These are phyloP conservation scores for Germaria angustata DNA, from an alignment of 2,888 invertebrate genomes.

Conservation along the genomic window DNA sequence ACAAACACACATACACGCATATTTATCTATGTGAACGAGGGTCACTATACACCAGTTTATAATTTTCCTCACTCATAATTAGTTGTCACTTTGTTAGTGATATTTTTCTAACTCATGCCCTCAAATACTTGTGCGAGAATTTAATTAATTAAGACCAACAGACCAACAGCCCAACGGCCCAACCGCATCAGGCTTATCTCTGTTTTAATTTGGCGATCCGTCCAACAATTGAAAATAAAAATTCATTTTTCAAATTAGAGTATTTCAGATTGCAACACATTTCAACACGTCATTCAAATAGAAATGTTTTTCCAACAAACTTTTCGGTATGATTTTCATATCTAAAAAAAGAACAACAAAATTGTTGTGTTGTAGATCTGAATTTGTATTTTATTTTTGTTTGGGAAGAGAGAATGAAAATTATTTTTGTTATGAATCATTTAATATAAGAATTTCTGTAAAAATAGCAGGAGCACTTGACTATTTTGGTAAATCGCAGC, in stretches of 20 bases:
- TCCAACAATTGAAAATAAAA: not conserved
- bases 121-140: not conserved
- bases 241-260: not conserved
- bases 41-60: not conserved
- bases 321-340: constrained; percentile 18
- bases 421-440: constrained; percentile 52
- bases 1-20: too few species aligned
- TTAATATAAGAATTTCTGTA: constrained; percentile 43
- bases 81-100: not conserved
- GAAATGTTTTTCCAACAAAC: constrained; percentile 13
- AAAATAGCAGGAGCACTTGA: constrained; percentile 51
- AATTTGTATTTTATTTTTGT: constrained; percentile 1
- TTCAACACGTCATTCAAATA: constrained; percentile 20
- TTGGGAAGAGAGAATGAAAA: constrained; percentile 20
- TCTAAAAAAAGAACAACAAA: constrained; percentile 21
- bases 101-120: not conserved
- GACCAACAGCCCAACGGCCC: not conserved
- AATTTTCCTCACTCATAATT: not conserved
- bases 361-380: constrained; percentile 20
- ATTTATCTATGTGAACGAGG: not conserved
- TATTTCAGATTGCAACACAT: not conserved
- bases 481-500: constrained; percentile 45
- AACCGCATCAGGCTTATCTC: not conserved
- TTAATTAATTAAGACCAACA: not conserved
- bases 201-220: not conserved